Base-by-base conservation (phyloP, 2,888 invertebrate species). In the Bugula neritina region DNA sequence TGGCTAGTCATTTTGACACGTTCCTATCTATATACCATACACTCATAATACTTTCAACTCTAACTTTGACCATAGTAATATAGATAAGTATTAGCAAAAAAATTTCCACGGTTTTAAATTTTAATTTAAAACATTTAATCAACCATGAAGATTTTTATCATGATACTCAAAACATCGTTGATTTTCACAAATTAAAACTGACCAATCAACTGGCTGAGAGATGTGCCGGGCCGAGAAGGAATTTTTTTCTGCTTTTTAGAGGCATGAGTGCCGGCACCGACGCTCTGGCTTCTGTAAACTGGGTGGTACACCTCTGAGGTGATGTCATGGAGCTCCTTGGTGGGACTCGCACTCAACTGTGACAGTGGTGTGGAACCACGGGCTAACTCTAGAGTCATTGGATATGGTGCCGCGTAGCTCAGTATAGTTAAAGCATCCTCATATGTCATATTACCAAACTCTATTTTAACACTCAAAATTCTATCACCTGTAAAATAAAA, bases 341-440 rank as follows among this genome's bases (percentile, higher is more conserved):
- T 25, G 31, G 63, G 34, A n/a, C 27, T 21, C 13, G 63, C 10
- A 21, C 13, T 34, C 3, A 17, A 10, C 27, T 31, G 13, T 2
- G 34, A 10, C 2, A 17, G 2, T 2, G 21, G 27, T 21, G 21
- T 34, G 31, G 63, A 63, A 27, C 63, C 5, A 31, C 63, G 63
- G 34, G 63, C 63, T 27, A 63, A 34, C 34, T 63, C 10, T 34
- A 63, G 27, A 13, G 34, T 89, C 23, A 82, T 81, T 1, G 83
- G 83, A 81, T 94, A 94, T 0, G 94, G 94, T 54, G 93, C 93
- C 3, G 94, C 94, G 76, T 94, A 92, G 75, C 93, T 92, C 57
- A 95, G 86, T 74, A 95, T 92, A 1, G 92, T 91, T 71, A 94
- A 86, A 0, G 94, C 94, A 80, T 95, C 94, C 81, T 94, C 93